Percentiles rank a stretch among this genome's conserved stretches.
Evolutionary conservation across 2,113 vertebrate species (phyloP).

Genomic region (Herpetotheres cachinnans): DNA sequence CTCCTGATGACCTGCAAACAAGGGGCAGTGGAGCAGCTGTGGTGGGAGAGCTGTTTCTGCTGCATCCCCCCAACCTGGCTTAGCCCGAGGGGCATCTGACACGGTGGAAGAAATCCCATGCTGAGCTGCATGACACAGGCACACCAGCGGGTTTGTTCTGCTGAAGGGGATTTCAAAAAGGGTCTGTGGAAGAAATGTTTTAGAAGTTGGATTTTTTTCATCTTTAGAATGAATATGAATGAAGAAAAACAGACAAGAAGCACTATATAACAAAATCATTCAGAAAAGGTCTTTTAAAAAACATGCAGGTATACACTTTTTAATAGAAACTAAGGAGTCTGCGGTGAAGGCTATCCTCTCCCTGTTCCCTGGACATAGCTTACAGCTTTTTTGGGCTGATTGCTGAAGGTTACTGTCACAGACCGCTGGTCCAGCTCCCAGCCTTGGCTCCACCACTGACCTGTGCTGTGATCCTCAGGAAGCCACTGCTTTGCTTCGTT

Average conservation of each 20-base stretch:
- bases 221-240: background rate
- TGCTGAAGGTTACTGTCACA: background rate
- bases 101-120: background rate
- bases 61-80: background rate
- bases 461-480: background rate
- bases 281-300: background rate
- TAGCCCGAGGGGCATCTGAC: background rate
- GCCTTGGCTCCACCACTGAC: background rate
- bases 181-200: background rate
- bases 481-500: background rate
- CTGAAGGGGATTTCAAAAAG: background rate
- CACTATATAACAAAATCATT: background rate
- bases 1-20: background rate
- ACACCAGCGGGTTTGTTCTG: background rate
- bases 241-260: background rate
- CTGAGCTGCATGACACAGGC: fast-evolving
- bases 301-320: background rate
- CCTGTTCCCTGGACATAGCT: background rate
- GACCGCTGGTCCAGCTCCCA: background rate
- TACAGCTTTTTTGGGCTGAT: background rate
- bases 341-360: background rate
- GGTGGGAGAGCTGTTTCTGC: background rate
- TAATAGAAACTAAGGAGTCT: background rate
- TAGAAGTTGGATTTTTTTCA: background rate
- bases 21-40: background rate